Conservation (phyloP, 2,888 invertebrate species). For the Ecdyonurus torrentis region DNA sequence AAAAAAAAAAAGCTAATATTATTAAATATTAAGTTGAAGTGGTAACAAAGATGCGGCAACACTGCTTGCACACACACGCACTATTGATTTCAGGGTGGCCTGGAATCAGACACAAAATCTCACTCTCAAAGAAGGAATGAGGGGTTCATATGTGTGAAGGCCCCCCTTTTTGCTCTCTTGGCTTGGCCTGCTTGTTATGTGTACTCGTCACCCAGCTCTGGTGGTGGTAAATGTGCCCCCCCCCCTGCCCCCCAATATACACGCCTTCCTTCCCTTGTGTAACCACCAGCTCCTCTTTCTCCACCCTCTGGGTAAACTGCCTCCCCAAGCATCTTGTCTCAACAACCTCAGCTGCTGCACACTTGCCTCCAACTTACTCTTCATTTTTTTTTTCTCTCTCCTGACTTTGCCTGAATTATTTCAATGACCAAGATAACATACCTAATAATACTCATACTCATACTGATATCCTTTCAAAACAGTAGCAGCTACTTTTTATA, state of each 20-base stretch:
- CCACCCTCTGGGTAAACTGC: too few species aligned
- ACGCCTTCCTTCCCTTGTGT: not conserved
- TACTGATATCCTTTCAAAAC: too few species aligned
- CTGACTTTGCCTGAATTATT: too few species aligned
- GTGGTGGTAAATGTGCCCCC: not conserved
- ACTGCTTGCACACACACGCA: constrained; percentile 13
- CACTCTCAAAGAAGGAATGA: not conserved
- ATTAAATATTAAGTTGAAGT: not conserved
- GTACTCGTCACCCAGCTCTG: not conserved
- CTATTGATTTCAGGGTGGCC: constrained; percentile 15
- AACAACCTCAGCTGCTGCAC: too few species aligned
- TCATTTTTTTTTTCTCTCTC: too few species aligned
- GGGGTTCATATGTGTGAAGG: constrained; percentile 1
- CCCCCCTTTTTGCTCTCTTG: not conserved
- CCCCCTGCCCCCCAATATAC: not conserved
- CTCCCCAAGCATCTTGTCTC: not conserved
- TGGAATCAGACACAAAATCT: constrained; percentile 11
- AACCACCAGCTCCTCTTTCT: too few species aligned
- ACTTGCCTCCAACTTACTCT: too few species aligned
- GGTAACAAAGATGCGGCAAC: constrained; percentile 10
- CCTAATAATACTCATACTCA: too few species aligned
- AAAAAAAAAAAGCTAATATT: not conserved
- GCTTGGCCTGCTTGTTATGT: not conserved
- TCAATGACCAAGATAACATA: too few species aligned
- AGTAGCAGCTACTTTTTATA: too few species aligned